A percentile compares a stretch with the other conserved stretches of the same genome.
These are phyloP conservation scores for Anarhynchus alexandrinus DNA, from an alignment of 2,113 vertebrate genomes.

Conservation along the genomic window DNA sequence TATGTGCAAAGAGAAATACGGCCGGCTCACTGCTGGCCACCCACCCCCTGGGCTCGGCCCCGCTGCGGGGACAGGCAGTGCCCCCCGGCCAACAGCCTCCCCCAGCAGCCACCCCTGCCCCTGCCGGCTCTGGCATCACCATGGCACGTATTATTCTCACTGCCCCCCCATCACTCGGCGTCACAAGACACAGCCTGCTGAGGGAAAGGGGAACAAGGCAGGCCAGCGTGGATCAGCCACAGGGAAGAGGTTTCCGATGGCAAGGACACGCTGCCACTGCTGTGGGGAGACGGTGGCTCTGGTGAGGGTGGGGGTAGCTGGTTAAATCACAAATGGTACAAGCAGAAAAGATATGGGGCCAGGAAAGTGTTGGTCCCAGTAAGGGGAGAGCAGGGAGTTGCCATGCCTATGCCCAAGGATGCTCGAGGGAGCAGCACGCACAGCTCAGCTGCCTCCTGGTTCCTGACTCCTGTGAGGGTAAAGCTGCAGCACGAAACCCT, in stretches of 20 bases:
- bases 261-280: neutral
- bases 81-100: accelerated
- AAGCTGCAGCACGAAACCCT: neutral
- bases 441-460: neutral
- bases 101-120: accelerated
- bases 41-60: neutral
- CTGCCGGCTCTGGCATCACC: neutral
- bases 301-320: neutral
- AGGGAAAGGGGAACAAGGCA: neutral
- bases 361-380: neutral
- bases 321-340: neutral
- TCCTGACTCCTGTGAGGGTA: neutral
- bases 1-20: neutral
- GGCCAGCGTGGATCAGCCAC: neutral
- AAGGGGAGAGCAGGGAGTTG: neutral
- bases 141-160: neutral
- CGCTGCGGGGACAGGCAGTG: accelerated
- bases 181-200: accelerated
- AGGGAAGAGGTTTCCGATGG: neutral
- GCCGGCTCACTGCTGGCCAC: neutral
- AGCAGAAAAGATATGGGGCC: accelerated
- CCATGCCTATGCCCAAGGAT: neutral
- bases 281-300: neutral
- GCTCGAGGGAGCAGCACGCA: neutral
- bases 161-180: neutral